Percentiles rank a stretch among this genome's conserved stretches.
Conservation (phyloP, 2,797 vertebrate genomes). For the Borostomias antarcticus region DNA sequence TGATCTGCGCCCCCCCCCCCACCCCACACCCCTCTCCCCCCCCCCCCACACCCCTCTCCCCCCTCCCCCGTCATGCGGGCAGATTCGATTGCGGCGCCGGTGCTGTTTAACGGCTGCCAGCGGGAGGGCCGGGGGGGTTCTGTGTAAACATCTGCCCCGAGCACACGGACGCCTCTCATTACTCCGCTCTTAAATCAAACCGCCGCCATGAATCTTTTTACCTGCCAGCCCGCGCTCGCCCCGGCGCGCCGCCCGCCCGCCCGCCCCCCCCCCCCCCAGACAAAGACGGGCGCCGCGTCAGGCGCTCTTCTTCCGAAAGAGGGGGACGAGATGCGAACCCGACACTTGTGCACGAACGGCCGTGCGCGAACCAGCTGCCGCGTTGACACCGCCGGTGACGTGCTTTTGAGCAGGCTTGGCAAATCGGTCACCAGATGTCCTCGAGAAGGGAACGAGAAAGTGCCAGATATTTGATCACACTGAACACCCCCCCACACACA, state of each 20-base stretch:
- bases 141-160: conserved; percentile 74
- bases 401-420: background rate
- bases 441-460: background rate
- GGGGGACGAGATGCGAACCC: background rate
- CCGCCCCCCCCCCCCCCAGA: too few species aligned
- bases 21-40: too few species aligned
- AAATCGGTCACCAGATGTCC: background rate
- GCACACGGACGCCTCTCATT: conserved; percentile 71
- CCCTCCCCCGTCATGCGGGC: conserved; percentile 69
- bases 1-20: conserved; percentile 76
- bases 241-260: conserved; percentile 74
- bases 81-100: conserved; percentile 79
- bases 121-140: conserved; percentile 64
- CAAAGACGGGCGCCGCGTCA: conserved; percentile 62
- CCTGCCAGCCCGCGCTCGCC: conserved; percentile 77
- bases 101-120: conserved; percentile 82
- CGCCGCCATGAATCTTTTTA: conserved; percentile 71
- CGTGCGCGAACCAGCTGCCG: background rate
- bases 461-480: background rate
- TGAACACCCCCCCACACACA: background rate
- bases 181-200: conserved; percentile 66
- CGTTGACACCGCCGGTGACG: background rate
- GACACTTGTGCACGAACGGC: background rate
- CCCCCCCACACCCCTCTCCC: conserved; percentile 72
- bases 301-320: conserved; percentile 14